Base-by-base conservation (phyloP, 2,113 vertebrate genomes). In the Gymnarchus niloticus region DNA sequence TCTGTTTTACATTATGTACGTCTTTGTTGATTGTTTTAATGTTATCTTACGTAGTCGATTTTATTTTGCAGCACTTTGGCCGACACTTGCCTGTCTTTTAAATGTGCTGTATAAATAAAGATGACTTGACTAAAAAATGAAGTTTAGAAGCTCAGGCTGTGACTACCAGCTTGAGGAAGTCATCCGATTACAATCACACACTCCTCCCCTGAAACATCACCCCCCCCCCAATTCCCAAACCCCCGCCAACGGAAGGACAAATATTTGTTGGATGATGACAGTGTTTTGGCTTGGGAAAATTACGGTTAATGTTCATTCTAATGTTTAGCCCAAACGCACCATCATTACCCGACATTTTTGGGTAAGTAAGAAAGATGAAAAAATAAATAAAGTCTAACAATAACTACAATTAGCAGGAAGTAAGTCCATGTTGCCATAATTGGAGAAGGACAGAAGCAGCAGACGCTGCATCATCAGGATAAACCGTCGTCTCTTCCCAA, bases 231-330 rank as follows among this genome's bases (percentile, higher is more conserved):
- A 19, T 59, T 77, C 85, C 78, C 37, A 12, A 56, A 44, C 52
- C 81, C 51, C 59, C 21, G 65, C 37, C 51, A 25, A 83, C 81
- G 14, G 41, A 86, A 83, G 81, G 33, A 86, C 65, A 86, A 83
- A 86, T 83, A 83, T 86, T 86, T 86, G 86, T 83, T 21, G 33
- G 81, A 86, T 86, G 85, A 86, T 83, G 85, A 86, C 61, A 83
- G 69, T 77, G 65, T 65, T 57, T 52, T 33, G 85, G 80, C 52
- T 57, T 76, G 73, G 84, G 84, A 73, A 69, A 80, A 85, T 85
- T 80, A 85, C 84, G 57, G 84, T 57, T 85, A 85, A 85, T 77
- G 41, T 56, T 54, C 69, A 78, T 57, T 56, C 84, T 77, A 52
- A 52, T 73, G 52, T 73, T 44, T 52, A 85, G 73, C 25, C 54